These are phyloP conservation scores for Scarus forsteni DNA, from an alignment of 2,797 vertebrate genomes.

Conservation along the genomic window DNA sequence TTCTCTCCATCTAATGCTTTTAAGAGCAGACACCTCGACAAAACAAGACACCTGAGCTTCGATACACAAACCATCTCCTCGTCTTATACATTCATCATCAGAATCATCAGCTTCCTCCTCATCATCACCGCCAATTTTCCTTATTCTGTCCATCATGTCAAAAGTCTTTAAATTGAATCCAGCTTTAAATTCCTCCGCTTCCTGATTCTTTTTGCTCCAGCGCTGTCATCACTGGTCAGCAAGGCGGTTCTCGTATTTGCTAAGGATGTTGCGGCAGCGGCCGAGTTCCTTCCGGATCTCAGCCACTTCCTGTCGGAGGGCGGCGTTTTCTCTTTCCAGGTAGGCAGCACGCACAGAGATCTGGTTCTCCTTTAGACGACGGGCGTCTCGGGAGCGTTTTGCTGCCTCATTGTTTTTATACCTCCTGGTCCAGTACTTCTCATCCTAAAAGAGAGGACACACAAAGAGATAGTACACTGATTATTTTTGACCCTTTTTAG, in stretches of 20 bases:
- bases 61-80: constrained; percentile 69
- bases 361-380: constrained; percentile 95
- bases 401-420: constrained; percentile 95
- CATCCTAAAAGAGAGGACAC: constrained; percentile 82
- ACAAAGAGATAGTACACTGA: background rate
- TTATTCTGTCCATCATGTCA: constrained; percentile 62
- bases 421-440: constrained; percentile 94
- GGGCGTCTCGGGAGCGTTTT: constrained; percentile 93
- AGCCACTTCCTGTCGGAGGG: constrained; percentile 92
- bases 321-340: constrained; percentile 93
- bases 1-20: constrained; percentile 73
- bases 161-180: constrained; percentile 70
- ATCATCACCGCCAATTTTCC: constrained; percentile 47
- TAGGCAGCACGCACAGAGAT: constrained; percentile 93
- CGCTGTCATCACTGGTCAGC: constrained; percentile 86
- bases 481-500: constrained; percentile 5
- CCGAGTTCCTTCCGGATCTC: constrained; percentile 93
- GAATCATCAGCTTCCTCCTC: constrained; percentile 57
- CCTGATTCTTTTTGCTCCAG: constrained; percentile 23
- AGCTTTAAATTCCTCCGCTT: constrained; percentile 58
- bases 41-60: constrained; percentile 84
- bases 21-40: constrained; percentile 73
- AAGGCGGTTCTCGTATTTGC: constrained; percentile 91
- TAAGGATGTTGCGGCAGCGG: constrained; percentile 90
- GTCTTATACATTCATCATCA: constrained; percentile 84